phyloP scores from a whole-genome alignment of 2,797 vertebrate genomes.

The Benthosema pterotum region DNA sequence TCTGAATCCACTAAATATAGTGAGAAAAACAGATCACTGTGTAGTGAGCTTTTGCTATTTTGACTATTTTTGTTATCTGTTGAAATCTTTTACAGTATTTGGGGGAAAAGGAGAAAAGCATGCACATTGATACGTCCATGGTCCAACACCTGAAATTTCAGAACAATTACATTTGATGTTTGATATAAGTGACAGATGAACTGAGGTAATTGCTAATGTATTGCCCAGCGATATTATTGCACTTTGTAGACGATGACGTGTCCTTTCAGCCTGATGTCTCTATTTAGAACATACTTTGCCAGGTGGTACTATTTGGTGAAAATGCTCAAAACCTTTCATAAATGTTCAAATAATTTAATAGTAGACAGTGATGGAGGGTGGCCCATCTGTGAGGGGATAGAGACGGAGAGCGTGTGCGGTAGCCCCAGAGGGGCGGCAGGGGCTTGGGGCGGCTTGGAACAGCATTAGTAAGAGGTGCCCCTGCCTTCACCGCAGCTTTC shows the following conservation, averaged over 20 bases:
- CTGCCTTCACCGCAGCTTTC: constrained; percentile 85
- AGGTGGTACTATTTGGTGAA: no score
- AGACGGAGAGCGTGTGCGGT: constrained; percentile 37
- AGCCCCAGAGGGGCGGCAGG: constrained; percentile 38
- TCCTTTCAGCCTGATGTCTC: neutral
- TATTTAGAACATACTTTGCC: no score
- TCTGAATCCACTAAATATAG: no score
- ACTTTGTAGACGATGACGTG: constrained; percentile 65
- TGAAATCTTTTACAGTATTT: no score
- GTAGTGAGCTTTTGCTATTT: no score
- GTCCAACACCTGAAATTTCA: constrained; percentile 12
- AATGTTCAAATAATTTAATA: no score
- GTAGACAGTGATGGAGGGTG: constrained; percentile 59
- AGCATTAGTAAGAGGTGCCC: constrained; percentile 81
- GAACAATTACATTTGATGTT: constrained; percentile 11
- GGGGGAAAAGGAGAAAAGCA: no score
- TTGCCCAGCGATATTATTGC: constrained; percentile 53
- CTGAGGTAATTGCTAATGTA: constrained; percentile 55
- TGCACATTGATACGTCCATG: constrained; percentile 1
- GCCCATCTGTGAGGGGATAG: constrained; percentile 63
- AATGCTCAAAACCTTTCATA: no score
- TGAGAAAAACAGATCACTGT: no score
- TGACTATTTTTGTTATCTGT: no score
- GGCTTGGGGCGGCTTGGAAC: constrained; percentile 51
- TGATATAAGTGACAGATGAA: constrained; percentile 32